Conservation (phyloP, 2,113 vertebrate genomes). For the Rhea pennata region DNA sequence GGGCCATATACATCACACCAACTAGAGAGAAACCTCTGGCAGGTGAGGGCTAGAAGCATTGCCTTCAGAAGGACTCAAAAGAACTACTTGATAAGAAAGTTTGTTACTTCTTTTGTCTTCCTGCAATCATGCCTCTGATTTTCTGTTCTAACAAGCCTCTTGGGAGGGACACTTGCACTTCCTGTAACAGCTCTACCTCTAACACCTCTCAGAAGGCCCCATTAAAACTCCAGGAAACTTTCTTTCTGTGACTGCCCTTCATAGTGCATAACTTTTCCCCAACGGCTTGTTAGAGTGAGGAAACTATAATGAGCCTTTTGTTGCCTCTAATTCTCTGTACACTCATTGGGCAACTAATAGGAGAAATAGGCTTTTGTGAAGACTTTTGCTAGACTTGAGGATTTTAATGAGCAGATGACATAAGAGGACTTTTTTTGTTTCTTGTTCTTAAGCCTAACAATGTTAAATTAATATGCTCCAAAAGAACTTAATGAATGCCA, state of each 20-base stretch:
- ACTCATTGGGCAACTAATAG: neutral
- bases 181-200: neutral
- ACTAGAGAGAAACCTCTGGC: neutral
- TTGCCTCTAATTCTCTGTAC: neutral
- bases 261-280: neutral
- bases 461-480: neutral
- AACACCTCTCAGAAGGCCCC: neutral
- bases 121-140: neutral
- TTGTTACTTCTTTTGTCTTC: neutral
- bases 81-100: neutral
- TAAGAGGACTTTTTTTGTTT: neutral
- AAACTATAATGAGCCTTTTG: neutral
- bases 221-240: neutral
- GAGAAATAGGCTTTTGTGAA: neutral
- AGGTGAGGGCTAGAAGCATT: neutral
- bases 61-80: neutral
- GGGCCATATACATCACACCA: fast-evolving
- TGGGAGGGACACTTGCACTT: neutral
- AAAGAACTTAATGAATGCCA: neutral
- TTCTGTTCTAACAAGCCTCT: neutral
- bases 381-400: neutral
- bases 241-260: neutral
- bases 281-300: neutral
- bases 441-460: neutral
- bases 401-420: neutral